Conservation (phyloP, 2,113 vertebrate species). For the Boleophthalmus pectinirostris region DNA sequence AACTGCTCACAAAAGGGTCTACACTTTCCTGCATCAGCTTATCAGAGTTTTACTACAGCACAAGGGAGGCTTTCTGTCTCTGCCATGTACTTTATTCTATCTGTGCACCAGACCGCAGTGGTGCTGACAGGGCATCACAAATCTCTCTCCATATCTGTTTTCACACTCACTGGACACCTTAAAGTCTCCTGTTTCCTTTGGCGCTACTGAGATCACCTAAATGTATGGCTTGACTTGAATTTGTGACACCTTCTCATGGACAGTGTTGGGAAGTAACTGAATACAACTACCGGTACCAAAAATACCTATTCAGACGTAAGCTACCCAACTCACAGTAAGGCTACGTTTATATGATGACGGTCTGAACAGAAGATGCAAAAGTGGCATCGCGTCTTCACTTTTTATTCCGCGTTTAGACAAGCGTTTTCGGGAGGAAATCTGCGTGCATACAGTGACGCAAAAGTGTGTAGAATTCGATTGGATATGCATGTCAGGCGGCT, state of each 20-base stretch:
- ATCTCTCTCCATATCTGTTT: slow-evolving; percentile 16
- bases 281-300: no score
- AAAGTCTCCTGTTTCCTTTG: slow-evolving; percentile 16
- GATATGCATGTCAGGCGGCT: no score
- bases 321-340: no score
- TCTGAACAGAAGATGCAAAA: no score
- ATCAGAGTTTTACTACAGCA: slow-evolving; percentile 18
- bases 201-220: slow-evolving; percentile 49
- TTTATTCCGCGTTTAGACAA: no score
- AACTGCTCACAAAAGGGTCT: slow-evolving; percentile 36
- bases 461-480: no score
- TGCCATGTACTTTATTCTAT: background rate
- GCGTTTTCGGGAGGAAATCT: no score
- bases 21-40: slow-evolving; percentile 22
- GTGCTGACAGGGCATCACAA: slow-evolving; percentile 12
- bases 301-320: no score
- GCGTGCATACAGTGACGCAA: no score
- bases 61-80: background rate
- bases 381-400: no score
- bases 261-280: no score
- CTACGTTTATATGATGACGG: no score
- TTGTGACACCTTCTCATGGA: slow-evolving; percentile 57
- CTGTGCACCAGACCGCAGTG: slow-evolving; percentile 14
- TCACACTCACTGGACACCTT: slow-evolving; percentile 33
- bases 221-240: slow-evolving; percentile 67